These are phyloP conservation scores for Ophioninae sp. DNA, from an alignment of 2,888 invertebrate genomes.

Conservation along the genomic window DNA sequence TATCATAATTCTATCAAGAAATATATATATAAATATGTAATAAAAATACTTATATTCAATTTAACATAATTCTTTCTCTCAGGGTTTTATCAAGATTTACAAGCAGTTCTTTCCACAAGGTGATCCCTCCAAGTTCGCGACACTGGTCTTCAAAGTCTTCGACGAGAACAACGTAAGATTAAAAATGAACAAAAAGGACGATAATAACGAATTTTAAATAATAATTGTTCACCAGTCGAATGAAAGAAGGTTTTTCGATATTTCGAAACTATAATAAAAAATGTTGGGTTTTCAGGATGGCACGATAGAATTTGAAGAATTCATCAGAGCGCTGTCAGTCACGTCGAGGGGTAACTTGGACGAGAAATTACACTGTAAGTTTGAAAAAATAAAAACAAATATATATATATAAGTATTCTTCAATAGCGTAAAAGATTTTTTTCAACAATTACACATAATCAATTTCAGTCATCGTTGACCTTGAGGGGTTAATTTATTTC, in stretches of 20 bases:
- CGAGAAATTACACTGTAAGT: constrained; percentile 99
- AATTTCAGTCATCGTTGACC: too few relatives aligned
- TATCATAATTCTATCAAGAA: too few relatives aligned
- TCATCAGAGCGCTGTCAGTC: constrained; percentile 98
- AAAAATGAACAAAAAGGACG: constrained; percentile 5
- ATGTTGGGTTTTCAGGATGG: constrained; percentile 89
- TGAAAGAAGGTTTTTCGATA: neutral
- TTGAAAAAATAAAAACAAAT: constrained; percentile 52
- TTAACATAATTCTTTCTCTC: constrained; percentile 60
- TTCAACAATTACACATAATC: too few relatives aligned
- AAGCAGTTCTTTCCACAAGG: constrained; percentile 99
- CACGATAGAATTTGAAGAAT: constrained; percentile 99
- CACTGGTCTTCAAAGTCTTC: constrained; percentile 98
- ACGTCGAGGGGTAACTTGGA: constrained; percentile 99
- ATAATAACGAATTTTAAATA: neutral
- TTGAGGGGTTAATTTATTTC: too few relatives aligned
- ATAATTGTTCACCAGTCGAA: constrained; percentile 1
- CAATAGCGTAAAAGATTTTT: neutral
- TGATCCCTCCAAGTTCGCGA: constrained; percentile 99
- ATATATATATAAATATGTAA: neutral
- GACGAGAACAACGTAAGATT: constrained; percentile 97
- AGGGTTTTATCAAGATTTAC: constrained; percentile 99
- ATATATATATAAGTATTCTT: neutral
- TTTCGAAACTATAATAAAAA: neutral
- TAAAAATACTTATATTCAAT: neutral